Evolutionary conservation across 2,888 invertebrate species (phyloP), one percentile per base, ranked within the genome.

Genomic region (Drosophila paranaensis): DNA sequence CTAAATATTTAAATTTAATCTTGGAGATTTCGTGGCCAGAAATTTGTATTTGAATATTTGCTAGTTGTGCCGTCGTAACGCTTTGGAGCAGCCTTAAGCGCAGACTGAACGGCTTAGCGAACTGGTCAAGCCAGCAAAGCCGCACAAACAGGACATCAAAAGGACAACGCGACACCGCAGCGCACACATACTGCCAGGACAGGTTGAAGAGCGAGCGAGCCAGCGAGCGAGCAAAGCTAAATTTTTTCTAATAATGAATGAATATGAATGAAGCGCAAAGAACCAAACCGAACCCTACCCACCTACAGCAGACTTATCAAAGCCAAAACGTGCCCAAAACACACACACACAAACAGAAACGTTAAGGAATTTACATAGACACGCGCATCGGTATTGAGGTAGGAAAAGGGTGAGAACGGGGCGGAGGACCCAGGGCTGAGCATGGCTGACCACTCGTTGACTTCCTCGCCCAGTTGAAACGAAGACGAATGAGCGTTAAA

Each of bases 221-320:
- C 1, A 70, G 54, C 40, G 39, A 70, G 48, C 77, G 72, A 65
- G 61, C 54, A 66, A 68, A 77, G 71, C 79, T 76, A 82, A 84
- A 80, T 81, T 81, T 88, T 88, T 82, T 88, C 88, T 90, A 89
- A 90, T 91, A 91, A 91, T 91, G 87, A 91, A 91, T 90, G 90
- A 88, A 89, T 88, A 85, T 84, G 87, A 91, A 90, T 87, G 85
- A 87, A 85, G 84, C 77, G 70, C 73, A 74, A 64, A 71, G 66
- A 69, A 43, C 54, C 56, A 62, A 79, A 65, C 60, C 50, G 65
- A 70, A 71, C 77, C 80, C 77, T 65, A 68, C 77, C 74, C 68
- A 66, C 68, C 55, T 35, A 70, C 75, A 63, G 25, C 39, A 43
- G 71, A 77, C 85, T 82, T 86, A 86, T 89, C 83, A 87, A 87